Evolutionary conservation across 2,888 invertebrate genomes (phyloP), one percentile per base, ranked within the genome.

Genomic region (Latheticus oryzae): DNA sequence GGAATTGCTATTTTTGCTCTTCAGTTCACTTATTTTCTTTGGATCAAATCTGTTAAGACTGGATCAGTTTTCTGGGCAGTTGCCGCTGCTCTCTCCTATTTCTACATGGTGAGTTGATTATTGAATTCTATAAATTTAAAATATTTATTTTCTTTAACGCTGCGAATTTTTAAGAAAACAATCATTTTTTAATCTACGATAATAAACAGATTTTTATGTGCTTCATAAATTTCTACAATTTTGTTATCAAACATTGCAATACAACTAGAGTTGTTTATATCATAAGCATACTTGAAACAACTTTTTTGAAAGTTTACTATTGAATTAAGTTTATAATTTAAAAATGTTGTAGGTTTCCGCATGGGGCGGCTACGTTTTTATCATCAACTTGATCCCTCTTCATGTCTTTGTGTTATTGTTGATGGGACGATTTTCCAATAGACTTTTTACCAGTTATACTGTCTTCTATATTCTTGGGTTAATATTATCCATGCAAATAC

Each of bases 291-390:
- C n/a, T n/a, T n/a, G n/a, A n/a, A n/a, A n/a, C n/a, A n/a, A n/a
- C n/a, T n/a, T n/a, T n/a, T n/a, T n/a, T n/a, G n/a, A n/a, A n/a
- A n/a, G n/a, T n/a, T n/a, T n/a, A n/a, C n/a, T n/a, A n/a, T n/a
- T 30, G 8, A 5, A 30, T 4, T 8, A 12, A 32, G 11, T 32
- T 32, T 8, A n/a, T n/a, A n/a, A n/a, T n/a, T n/a, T n/a, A n/a
- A n/a, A n/a, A n/a, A n/a, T n/a, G n/a, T 9, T 24, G 47, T 75
- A 91, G 91, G 91, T 98, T 1, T 98, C 97, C 60, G 98, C 98
- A 65, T 99, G 99, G 99, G 99, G 99, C 68, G 99, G 99, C 63
- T 99, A 99, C 76, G 98, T 99, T 26, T 99, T 98, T 78, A 99
- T 99, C 71, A 99, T 98, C 76, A 99, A 99, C 81, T 82, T 99